Base-by-base conservation (phyloP, 2,113 vertebrate genomes). In the Mustela lutreola region DNA sequence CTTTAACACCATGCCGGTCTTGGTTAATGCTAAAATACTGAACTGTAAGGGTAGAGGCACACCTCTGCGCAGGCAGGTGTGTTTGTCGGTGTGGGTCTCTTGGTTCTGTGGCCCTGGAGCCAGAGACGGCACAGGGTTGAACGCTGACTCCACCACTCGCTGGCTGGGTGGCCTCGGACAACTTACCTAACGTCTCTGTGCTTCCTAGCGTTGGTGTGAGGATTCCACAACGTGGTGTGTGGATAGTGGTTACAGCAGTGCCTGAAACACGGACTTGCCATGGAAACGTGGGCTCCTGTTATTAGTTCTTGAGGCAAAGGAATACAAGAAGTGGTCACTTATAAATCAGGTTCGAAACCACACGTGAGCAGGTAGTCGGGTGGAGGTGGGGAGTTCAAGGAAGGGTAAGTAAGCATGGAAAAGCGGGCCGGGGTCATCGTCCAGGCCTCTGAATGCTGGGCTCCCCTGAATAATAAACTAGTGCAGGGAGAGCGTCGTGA, bases 1-100 rank as follows among this genome's bases (percentile, higher is more conserved):
- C 33, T 1, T 39, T 39, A 36, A 50, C 42, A 15, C 78, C 0
- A 0, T 5, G 48, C n/a, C 31, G 19, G 0, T 60, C 76, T 83
- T 45, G 85, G 39, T 33, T 94, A 76, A 73, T 28, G 80, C 31
- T 89, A 36, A 76, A 39, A 33, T 26, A 45, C 8, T 0, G 45
- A 80, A 58, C 19, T 2, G 2, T 22, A 18, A 39, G 16, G 19
- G 33, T 4, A 42, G 42, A 42, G 42, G 42, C 42, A 12, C 15
- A 2, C 8, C 60, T 15, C 9, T 56, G 24, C 19, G 16, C 39
- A 50, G 67, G 28, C 12, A 39, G 10, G 14, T 58, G 62, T 76
- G 78, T 24, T 14, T 53, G 39, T 36, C 42, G 7, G 1, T 4
- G 2, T 58, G 53, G 71, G 26, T 6, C 14, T 36, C 65, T 70